phyloP scores from a whole-genome alignment of 2,888 invertebrate genomes.

The Diarsia rubi region DNA sequence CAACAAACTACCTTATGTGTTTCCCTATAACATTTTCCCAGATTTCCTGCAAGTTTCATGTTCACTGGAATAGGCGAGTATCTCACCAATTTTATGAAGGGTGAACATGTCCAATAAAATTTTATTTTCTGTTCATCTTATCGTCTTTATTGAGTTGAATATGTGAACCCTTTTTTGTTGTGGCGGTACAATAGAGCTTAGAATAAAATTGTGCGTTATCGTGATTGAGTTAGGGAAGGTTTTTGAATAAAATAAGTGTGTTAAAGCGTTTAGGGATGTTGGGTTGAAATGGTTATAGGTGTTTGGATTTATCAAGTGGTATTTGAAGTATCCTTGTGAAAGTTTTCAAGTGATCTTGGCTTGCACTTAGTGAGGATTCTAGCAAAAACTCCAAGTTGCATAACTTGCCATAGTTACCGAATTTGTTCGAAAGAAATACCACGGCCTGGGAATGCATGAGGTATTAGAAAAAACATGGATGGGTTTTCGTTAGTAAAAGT shows the following conservation, averaged over 20 bases:
- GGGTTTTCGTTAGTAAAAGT: too few species aligned
- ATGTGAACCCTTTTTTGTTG: slow-evolving; percentile 49
- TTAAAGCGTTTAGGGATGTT: neutral
- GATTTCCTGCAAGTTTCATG: slow-evolving; percentile 43
- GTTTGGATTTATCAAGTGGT: neutral
- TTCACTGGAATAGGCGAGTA: slow-evolving; percentile 47
- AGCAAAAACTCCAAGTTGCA: too few species aligned
- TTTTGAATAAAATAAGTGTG: slow-evolving; percentile 14
- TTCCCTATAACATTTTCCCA: slow-evolving; percentile 16
- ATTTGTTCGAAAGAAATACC: too few species aligned
- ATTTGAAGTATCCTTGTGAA: too few species aligned
- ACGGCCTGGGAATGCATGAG: too few species aligned
- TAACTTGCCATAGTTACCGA: too few species aligned
- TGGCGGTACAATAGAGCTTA: slow-evolving; percentile 26
- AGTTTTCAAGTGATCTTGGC: too few species aligned
- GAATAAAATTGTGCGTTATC: slow-evolving; percentile 43
- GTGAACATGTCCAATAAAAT: slow-evolving; percentile 58
- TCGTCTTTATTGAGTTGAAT: slow-evolving; percentile 59
- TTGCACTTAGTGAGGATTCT: too few species aligned
- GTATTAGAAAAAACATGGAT: too few species aligned
- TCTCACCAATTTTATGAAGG: slow-evolving; percentile 57
- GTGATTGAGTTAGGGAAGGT: slow-evolving; percentile 36
- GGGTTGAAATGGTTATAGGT: neutral
- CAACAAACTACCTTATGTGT: neutral
- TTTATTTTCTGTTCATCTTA: slow-evolving; percentile 60